phyloP scores from a whole-genome alignment of 2,113 vertebrate genomes.

The Astur gentilis region DNA sequence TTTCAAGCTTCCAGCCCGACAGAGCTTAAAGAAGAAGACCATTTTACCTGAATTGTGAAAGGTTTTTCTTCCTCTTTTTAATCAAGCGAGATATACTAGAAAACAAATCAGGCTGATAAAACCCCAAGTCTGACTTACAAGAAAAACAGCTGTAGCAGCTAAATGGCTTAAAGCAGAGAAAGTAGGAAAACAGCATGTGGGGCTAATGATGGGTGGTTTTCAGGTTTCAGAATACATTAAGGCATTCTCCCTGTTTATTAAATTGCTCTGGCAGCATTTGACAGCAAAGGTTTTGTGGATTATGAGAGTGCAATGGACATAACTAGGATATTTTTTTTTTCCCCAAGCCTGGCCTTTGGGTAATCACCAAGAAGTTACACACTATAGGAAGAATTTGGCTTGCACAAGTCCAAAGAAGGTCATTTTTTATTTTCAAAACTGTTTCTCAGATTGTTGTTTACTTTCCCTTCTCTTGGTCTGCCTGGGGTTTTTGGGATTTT shows the following conservation, averaged over 20 bases:
- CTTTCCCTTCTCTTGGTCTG: neutral
- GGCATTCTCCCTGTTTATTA: slow-evolving; percentile 47
- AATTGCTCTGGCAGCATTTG: slow-evolving; percentile 62
- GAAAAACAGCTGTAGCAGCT: slow-evolving; percentile 59
- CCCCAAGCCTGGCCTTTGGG: slow-evolving; percentile 26
- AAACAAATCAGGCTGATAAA: slow-evolving; percentile 65
- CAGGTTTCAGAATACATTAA: slow-evolving; percentile 67
- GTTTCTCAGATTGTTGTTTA: neutral
- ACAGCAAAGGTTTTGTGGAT: slow-evolving; percentile 56
- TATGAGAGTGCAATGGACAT: slow-evolving; percentile 36
- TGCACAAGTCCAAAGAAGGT: neutral
- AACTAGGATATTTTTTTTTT: slow-evolving; percentile 17
- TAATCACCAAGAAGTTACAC: slow-evolving; percentile 17
- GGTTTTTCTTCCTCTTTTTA: slow-evolving; percentile 36
- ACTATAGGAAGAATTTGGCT: neutral
- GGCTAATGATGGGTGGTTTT: slow-evolving; percentile 59
- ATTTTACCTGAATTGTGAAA: slow-evolving; percentile 24
- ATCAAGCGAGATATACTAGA: slow-evolving; percentile 35
- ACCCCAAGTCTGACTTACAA: slow-evolving; percentile 42
- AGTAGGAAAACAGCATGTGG: slow-evolving; percentile 51
- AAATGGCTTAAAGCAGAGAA: slow-evolving; percentile 61
- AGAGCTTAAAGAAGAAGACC: neutral
- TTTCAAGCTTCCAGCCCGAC: neutral
- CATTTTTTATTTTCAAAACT: neutral
- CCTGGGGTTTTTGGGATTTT: neutral